Conservation (phyloP, 2,113 vertebrate genomes). For the Condylura cristata region DNA sequence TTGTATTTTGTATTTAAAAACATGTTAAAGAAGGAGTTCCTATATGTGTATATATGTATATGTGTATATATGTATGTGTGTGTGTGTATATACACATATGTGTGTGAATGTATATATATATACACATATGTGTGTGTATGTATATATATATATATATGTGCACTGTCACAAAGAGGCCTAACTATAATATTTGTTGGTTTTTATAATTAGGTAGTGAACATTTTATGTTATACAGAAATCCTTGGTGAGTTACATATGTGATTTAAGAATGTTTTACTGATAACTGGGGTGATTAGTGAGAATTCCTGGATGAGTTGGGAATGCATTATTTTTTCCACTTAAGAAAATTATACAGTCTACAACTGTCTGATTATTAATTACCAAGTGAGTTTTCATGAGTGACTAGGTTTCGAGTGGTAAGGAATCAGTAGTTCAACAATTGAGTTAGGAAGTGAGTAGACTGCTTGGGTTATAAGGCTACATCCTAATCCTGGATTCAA, state of each 20-base stretch:
- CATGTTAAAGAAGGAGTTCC: neutral
- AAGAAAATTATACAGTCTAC: neutral
- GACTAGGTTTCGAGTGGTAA: neutral
- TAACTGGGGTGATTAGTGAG: neutral
- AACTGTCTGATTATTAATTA: neutral
- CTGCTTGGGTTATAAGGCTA: neutral
- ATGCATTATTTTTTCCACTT: constrained; percentile 7
- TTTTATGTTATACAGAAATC: constrained; percentile 3
- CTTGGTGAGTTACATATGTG: neutral
- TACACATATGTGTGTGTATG: too few relatives aligned
- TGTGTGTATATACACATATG: too few relatives aligned
- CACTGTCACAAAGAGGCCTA: neutral
- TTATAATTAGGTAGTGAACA: neutral
- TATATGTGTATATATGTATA: too few relatives aligned
- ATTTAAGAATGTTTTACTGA: constrained; percentile 15
- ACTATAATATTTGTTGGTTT: neutral
- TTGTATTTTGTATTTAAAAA: constrained; percentile 17
- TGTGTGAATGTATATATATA: too few relatives aligned
- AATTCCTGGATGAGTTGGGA: neutral
- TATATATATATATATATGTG: too few relatives aligned
- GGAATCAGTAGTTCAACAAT: neutral
- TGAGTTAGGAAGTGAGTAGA: neutral
- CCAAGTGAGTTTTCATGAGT: neutral
- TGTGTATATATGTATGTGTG: too few relatives aligned
- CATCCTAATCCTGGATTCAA: neutral